These are phyloP conservation scores for Chloropsis hardwickii DNA, from an alignment of 2,113 vertebrate genomes.

Conservation along the genomic window DNA sequence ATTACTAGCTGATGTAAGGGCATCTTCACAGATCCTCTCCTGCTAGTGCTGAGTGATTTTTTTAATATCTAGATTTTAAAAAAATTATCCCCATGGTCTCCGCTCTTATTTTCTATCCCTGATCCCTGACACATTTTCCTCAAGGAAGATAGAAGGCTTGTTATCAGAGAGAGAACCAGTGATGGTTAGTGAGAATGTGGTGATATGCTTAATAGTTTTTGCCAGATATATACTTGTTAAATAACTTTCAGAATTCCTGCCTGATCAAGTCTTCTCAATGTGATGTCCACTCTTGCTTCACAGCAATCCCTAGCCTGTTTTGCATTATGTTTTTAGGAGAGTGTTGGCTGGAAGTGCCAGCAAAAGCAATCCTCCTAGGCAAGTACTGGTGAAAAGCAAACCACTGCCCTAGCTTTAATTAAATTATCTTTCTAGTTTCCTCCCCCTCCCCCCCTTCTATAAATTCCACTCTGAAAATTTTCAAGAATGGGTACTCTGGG, in stretches of 20 bases:
- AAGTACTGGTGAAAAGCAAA: background rate
- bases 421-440: background rate
- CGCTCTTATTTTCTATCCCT: background rate
- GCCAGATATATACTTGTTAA: background rate
- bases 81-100: background rate
- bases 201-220: background rate
- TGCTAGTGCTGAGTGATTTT: background rate
- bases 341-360: background rate
- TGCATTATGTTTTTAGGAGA: background rate
- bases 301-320: background rate
- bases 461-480: background rate
- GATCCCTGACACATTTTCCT: background rate
- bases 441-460: accelerated
- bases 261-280: background rate
- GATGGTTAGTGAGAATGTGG: background rate
- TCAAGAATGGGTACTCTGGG: accelerated
- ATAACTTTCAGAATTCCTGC: background rate
- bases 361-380: background rate
- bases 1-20: background rate
- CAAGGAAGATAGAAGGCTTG: background rate
- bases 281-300: background rate
- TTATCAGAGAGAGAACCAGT: background rate
- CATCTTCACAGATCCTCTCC: background rate
- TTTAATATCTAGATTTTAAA: background rate
- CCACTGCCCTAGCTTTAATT: background rate